Conservation (phyloP, 1,140 invertebrate genomes). For the Colletes gigas region DNA sequence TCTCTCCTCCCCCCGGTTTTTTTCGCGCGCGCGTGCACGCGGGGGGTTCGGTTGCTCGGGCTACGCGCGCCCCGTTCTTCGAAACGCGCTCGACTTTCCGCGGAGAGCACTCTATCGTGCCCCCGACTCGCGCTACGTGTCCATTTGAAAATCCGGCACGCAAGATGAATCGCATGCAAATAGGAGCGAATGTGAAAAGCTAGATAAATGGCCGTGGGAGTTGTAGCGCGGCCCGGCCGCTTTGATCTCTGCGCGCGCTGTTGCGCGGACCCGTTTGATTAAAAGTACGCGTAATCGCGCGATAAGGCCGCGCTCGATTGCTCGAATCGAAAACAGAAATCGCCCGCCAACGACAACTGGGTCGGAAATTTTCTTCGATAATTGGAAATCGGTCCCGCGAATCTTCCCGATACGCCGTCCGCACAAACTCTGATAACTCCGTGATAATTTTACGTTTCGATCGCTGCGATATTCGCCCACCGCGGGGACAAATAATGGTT, state of each 20-base stretch:
- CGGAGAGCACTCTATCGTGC: background rate
- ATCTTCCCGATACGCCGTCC: too few species aligned
- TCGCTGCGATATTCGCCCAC: too few species aligned
- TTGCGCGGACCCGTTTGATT: background rate
- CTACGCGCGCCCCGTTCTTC: background rate
- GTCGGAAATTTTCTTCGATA: too few species aligned
- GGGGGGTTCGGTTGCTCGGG: background rate
- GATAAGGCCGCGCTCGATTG: background rate
- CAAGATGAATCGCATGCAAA: slow-evolving; percentile 22
- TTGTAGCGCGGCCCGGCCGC: background rate
- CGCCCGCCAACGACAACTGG: too few species aligned
- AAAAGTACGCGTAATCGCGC: background rate
- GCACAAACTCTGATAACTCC: too few species aligned
- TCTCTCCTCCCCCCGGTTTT: slow-evolving; percentile 22
- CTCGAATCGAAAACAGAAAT: background rate
- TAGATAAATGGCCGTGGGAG: background rate
- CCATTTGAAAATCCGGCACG: slow-evolving; percentile 9
- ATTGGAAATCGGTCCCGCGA: background rate
- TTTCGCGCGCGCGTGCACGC: background rate
- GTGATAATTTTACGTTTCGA: too few species aligned
- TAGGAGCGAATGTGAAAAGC: background rate
- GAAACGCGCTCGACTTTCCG: slow-evolving; percentile 1
- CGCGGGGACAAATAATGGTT: too few species aligned
- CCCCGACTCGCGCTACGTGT: background rate
- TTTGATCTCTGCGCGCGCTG: background rate